Conservation (phyloP, 2,113 vertebrate genomes). For the Trogon surrucura region DNA sequence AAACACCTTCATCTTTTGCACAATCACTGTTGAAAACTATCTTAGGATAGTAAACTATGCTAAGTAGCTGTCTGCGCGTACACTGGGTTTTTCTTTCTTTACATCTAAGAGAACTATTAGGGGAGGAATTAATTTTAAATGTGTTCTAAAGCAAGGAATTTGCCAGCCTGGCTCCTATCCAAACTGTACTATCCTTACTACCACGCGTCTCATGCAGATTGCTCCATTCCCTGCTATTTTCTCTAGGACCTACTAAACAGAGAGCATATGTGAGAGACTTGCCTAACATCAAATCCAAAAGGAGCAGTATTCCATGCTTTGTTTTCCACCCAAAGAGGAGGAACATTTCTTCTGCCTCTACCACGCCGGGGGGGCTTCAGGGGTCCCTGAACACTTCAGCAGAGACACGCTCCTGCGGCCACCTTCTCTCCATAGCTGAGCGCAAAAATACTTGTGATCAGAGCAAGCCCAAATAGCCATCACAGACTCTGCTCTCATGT, state of each 20-base stretch:
- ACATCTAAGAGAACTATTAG: background rate
- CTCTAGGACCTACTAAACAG: background rate
- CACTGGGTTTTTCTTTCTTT: background rate
- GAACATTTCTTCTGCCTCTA: background rate
- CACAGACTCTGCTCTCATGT: background rate
- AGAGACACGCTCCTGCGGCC: accelerated
- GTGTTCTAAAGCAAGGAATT: background rate
- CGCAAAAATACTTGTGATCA: accelerated
- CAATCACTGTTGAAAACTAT: accelerated
- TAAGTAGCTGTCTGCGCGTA: background rate
- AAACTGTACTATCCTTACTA: background rate
- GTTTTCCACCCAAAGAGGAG: background rate
- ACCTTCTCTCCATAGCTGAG: background rate
- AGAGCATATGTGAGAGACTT: background rate
- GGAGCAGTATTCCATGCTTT: background rate
- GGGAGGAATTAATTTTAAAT: conserved; percentile 23
- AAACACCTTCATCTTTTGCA: background rate
- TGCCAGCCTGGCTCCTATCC: conserved; percentile 16
- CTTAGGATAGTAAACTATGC: background rate
- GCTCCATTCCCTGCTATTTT: background rate
- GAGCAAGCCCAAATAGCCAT: background rate
- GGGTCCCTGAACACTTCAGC: background rate
- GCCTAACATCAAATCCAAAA: background rate
- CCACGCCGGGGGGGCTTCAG: background rate
- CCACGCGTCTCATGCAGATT: background rate